Evolutionary conservation across 2,113 vertebrate species (phyloP).

Genomic region (Sebastes fasciatus): DNA sequence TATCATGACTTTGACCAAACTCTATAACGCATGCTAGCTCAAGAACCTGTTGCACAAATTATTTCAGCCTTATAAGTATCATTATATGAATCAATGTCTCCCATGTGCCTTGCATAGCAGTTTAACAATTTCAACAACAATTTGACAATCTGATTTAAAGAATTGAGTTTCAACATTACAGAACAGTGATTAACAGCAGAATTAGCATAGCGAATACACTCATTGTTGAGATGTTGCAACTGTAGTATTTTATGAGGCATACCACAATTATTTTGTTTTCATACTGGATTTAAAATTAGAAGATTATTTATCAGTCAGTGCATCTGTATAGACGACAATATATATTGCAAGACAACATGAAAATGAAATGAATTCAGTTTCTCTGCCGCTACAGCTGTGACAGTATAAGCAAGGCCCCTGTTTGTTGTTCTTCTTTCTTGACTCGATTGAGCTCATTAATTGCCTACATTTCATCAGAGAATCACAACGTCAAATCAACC

Average conservation of each 20-base stretch:
- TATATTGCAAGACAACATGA: slow-evolving; percentile 45
- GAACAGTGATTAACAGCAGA: background rate
- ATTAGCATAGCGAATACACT: background rate
- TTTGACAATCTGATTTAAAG: background rate
- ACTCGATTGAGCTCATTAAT: slow-evolving; percentile 18
- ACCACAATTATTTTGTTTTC: slow-evolving; percentile 17
- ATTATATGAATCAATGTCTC: background rate
- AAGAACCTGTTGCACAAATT: background rate
- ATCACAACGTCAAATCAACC: slow-evolving; percentile 46
- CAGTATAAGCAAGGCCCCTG: slow-evolving; percentile 34
- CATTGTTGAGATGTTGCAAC: background rate
- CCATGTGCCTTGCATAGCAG: background rate
- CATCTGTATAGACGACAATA: slow-evolving; percentile 26
- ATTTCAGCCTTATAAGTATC: background rate
- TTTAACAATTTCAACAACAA: background rate
- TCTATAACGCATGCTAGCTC: background rate
- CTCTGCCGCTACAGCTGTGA: slow-evolving; percentile 48
- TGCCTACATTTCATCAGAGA: slow-evolving; percentile 35
- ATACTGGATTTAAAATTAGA: slow-evolving; percentile 27
- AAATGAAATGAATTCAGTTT: slow-evolving; percentile 38
- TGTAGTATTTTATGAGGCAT: background rate
- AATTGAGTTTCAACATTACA: background rate
- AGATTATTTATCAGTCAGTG: slow-evolving; percentile 9
- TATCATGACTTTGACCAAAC: background rate
- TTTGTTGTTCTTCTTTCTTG: slow-evolving; percentile 47